Conservation (phyloP, 2,113 vertebrate species). For the Mystacornis crossleyi region DNA sequence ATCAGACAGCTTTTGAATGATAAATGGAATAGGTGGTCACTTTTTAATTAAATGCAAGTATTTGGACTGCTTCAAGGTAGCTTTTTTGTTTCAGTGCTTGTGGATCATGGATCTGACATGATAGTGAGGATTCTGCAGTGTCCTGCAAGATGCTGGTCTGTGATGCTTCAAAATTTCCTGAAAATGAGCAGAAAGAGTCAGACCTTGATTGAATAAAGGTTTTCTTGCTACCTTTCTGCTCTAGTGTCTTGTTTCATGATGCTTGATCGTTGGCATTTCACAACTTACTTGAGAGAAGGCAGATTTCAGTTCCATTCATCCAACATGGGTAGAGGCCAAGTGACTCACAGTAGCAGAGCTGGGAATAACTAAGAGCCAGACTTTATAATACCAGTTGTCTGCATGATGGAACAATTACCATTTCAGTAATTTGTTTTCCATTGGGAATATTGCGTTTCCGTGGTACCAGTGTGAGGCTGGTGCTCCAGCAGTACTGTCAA, state of each 20-base stretch:
- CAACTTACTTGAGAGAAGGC: neutral
- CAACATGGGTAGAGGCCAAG: neutral
- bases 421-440: neutral
- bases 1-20: neutral
- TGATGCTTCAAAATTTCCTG: neutral
- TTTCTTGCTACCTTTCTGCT: neutral
- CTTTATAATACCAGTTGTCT: neutral
- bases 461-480: neutral
- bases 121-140: neutral
- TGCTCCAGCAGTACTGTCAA: neutral
- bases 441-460: neutral
- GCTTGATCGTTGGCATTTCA: neutral
- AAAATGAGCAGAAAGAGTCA: neutral
- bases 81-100: neutral
- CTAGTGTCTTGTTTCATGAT: neutral
- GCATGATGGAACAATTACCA: neutral
- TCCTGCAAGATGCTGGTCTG: neutral
- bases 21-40: neutral
- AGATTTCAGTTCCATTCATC: neutral
- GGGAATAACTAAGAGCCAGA: neutral
- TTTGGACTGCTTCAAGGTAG: neutral
- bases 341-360: neutral
- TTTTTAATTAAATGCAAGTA: neutral
- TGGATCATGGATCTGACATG: neutral
- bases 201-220: neutral